Evolutionary conservation across 2,113 vertebrate species (phyloP).

Genomic region (Elgaria multicarinata): DNA sequence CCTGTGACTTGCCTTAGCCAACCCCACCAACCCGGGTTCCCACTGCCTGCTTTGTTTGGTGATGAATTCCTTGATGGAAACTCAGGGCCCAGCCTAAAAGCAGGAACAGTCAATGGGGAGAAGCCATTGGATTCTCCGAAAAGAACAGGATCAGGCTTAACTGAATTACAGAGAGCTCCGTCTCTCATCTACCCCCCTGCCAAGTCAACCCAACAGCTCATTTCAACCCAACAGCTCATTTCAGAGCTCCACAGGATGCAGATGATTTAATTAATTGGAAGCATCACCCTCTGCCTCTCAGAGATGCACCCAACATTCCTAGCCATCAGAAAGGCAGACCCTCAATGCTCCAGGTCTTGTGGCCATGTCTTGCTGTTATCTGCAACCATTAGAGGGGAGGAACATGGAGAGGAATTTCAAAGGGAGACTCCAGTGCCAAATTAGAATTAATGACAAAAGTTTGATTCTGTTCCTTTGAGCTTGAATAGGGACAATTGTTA

Average conservation of each 20-base stretch:
- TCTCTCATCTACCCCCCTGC: not conserved
- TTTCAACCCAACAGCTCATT: not conserved
- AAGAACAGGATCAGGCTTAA: not conserved
- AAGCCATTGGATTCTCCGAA: not conserved
- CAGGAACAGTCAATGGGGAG: not conserved
- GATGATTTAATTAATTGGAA: not conserved
- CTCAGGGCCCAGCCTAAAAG: not conserved
- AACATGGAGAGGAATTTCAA: not conserved
- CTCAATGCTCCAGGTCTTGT: too few relatives aligned
- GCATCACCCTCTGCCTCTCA: not conserved
- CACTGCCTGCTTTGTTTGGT: not conserved
- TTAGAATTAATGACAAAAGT: not conserved
- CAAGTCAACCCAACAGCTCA: not conserved
- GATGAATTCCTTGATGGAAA: not conserved
- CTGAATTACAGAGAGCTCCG: not conserved
- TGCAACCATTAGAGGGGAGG: not conserved
- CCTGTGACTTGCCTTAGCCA: accelerated
- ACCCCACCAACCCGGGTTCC: not conserved
- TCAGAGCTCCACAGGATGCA: not conserved
- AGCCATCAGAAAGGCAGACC: not conserved
- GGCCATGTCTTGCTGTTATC: not conserved
- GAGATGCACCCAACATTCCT: not conserved
- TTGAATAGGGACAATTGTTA: not conserved
- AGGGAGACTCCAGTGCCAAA: not conserved
- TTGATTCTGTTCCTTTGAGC: too few relatives aligned